Base-by-base conservation (phyloP, 2,113 vertebrate genomes). In the Pseudopipra pipra region DNA sequence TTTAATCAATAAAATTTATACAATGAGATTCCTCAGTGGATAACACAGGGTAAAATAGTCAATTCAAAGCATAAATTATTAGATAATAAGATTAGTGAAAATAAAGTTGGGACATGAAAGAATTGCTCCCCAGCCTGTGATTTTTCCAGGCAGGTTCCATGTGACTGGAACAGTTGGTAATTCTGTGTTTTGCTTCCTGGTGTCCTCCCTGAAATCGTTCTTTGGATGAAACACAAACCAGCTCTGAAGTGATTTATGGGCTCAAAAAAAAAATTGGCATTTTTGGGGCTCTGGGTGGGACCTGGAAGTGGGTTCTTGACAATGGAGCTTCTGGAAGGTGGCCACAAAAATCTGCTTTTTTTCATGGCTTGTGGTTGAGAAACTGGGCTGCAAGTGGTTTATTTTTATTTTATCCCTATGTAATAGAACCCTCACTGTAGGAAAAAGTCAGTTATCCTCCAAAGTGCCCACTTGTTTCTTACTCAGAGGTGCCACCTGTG, bases 71-170 rank as follows among this genome's bases (percentile, higher is more conserved):
- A 31, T 3, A 8, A 30, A 5, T 59, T 39, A 3, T 22, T 67
- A 7, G 46, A 27, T 24, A 25, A 25, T 22, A 17, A 8, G 13
- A 22, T 70, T 46, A n/a, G 25, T 85, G 70, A 30, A 44, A 54
- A 77, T 21, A 4, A 56, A 67, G 24, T 21, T 21, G 56, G 58
- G 27, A 21, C 30, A 3, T 27, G 59, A 21, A n/a, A 54, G 27
- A 55, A 24, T n/a, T 58, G 49, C 31, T 39, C 43, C 15, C 24
- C n/a, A 31, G 9, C 16, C 9, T 0, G 0, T 7, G 22, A 35
- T 81, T 72, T 51, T 41, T 51, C 49, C 31, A 20, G 47, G 49
- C 28, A 18, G 13, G 33, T 22, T 73, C 2, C 17, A 1, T 18
- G 35, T 68, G 74, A 35, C 51, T 65, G 75, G 12, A 81, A 17